These are phyloP conservation scores for Pristionchus entomophagus DNA, from an alignment of 2,888 invertebrate genomes.

Conservation along the genomic window DNA sequence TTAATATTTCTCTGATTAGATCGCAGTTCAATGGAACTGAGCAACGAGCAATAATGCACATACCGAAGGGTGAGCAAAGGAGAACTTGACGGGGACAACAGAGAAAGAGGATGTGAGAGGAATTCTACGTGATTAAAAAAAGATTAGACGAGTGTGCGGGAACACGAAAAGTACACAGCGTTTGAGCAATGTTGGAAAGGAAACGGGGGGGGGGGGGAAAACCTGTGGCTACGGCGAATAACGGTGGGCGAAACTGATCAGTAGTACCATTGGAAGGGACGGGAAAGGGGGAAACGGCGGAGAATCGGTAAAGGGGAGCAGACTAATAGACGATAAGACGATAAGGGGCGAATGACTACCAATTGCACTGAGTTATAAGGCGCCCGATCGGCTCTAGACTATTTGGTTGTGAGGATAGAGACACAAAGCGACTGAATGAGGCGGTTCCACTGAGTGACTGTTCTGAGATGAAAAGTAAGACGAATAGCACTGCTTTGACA, in stretches of 20 bases:
- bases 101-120: background rate
- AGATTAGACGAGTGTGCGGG: background rate
- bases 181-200: background rate
- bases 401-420: background rate
- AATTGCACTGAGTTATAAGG: background rate
- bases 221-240: background rate
- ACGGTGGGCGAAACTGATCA: background rate
- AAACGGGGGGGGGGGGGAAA: background rate
- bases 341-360: slow-evolving; percentile 12
- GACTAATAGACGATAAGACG: background rate
- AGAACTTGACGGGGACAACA: background rate
- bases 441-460: background rate
- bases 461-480: background rate
- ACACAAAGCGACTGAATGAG: background rate
- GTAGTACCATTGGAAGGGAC: background rate
- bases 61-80: background rate
- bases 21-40: background rate
- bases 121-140: background rate
- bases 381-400: background rate
- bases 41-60: background rate
- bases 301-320: slow-evolving; percentile 11
- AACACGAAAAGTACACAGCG: background rate
- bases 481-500: background rate
- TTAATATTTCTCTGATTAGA: background rate
- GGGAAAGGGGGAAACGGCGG: background rate